Evolutionary conservation across 1,140 invertebrate genomes (phyloP), one percentile per base, ranked within the genome.

Genomic region (Watersipora subatra): DNA sequence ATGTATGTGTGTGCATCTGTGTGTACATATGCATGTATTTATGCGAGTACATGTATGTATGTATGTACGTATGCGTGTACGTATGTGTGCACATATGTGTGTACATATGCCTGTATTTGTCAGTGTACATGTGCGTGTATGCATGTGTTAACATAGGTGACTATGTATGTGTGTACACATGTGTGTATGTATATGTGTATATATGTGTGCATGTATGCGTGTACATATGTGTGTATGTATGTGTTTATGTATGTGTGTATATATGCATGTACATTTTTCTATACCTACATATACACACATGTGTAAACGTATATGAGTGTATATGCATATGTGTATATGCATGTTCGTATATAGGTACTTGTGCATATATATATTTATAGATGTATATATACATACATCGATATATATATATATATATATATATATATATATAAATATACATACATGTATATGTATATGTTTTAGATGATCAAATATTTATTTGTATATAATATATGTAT

Each of bases 161-260:
- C 17, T 55, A 55, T 55, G 22, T 55, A 55, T 22, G 46, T 22
- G 22, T 55, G 62, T 29, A 19, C 29, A 28, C 29, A 19, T 63
- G 62, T 46, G n/a, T 63, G 62, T 63, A 19, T 63, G 62, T 63
- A 19, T 46, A 29, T 63, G 28, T 63, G 30, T 46, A 19, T 63
- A 29, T 46, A 57, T 63, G 22, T 55, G 46, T 55, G 22, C 17
- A 22, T 55, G 22, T 17, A 55, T 55, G 22, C 22, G 46, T 55
- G 62, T 63, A 19, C 29, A 28, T 63, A 19, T 63, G 62, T 63
- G 28, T 46, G n/a, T n/a, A 29, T 63, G 28, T 46, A 29, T 63
- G 28, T 46, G 30, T 63, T 7, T 63, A 29, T 63, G 28, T 63
- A 29, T 63, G 28, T 63, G 30, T 28, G 28, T 46, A 22, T 63